phyloP scores from a whole-genome alignment of 2,797 vertebrate genomes.

The Alectoris magna region DNA sequence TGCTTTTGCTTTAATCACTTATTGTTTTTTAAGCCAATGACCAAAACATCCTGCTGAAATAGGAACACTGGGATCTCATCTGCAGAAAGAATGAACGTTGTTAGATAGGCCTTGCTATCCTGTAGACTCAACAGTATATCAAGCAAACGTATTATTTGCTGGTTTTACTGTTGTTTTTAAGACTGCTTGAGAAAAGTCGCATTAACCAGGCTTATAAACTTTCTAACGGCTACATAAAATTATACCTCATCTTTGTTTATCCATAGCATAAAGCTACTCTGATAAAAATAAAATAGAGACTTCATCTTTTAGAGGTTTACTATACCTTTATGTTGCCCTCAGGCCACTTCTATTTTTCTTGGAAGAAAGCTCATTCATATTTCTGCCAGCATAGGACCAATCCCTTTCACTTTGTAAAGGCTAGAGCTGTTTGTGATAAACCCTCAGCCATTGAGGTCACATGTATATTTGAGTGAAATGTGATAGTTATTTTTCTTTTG shows the following conservation, averaged over 20 bases:
- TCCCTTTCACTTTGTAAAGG: constrained; percentile 7
- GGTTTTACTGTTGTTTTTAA: constrained; percentile 46
- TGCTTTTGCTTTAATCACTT: not conserved
- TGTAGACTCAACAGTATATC: not conserved
- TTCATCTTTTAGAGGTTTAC: constrained; percentile 36
- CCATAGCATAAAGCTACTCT: constrained; percentile 30
- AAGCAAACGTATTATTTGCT: not conserved
- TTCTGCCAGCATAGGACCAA: constrained; percentile 7
- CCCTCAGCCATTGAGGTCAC: not conserved
- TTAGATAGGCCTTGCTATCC: not conserved
- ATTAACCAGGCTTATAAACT: constrained; percentile 32
- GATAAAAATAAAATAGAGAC: constrained; percentile 38
- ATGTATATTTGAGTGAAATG: not conserved
- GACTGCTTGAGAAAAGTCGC: constrained; percentile 9
- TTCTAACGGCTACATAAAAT: constrained; percentile 45
- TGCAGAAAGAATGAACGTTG: not conserved
- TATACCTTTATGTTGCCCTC: constrained; percentile 35
- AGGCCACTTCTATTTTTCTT: not conserved
- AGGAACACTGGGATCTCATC: constrained; percentile 28
- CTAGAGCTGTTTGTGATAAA: constrained; percentile 30
- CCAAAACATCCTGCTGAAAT: constrained; percentile 53
- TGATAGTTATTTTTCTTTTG: not conserved
- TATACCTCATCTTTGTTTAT: constrained; percentile 38
- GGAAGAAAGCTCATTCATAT: constrained; percentile 23
- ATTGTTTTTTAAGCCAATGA: constrained; percentile 47